Evolutionary conservation across 2,888 invertebrate species (phyloP).

Genomic region (Flexamia atlantica): DNA sequence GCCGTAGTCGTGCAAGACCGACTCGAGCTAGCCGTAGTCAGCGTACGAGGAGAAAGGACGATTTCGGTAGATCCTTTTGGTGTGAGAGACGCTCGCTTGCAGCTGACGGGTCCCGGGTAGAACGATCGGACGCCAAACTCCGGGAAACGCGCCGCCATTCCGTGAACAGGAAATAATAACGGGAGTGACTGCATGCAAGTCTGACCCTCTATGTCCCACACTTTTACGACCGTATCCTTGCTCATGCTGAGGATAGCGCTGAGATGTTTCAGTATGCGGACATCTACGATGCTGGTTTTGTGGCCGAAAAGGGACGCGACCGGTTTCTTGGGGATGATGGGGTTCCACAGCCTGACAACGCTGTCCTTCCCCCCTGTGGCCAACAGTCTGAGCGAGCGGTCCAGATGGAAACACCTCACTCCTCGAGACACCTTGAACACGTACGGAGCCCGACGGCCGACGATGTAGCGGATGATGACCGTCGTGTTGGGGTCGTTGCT

Average conservation of each 20-base stretch:
- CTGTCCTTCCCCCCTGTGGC: conserved; percentile 79
- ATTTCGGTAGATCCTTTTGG: not conserved
- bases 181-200: conserved; percentile 78
- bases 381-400: conserved; percentile 76
- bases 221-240: conserved; percentile 79
- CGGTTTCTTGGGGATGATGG: conserved; percentile 74
- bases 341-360: conserved; percentile 79
- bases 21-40: not conserved
- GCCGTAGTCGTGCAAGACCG: no score
- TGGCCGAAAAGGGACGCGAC: conserved; percentile 73
- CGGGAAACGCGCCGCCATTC: conserved; percentile 75
- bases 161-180: conserved; percentile 79
- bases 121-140: conserved; percentile 66
- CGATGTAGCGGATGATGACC: conserved; percentile 75
- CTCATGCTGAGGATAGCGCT: conserved; percentile 78
- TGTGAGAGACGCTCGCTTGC: conserved; percentile 59
- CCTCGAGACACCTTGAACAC: conserved; percentile 79
- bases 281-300: conserved; percentile 76
- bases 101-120: conserved; percentile 66
- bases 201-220: conserved; percentile 80
- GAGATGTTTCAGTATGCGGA: conserved; percentile 76
- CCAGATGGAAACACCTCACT: conserved; percentile 78
- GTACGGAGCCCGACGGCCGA: conserved; percentile 77
- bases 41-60: not conserved
- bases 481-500: conserved; percentile 78